A percentile compares a stretch with the other conserved stretches of the same genome.
Conservation (phyloP, 2,888 invertebrate species). For the Boloria selene region DNA sequence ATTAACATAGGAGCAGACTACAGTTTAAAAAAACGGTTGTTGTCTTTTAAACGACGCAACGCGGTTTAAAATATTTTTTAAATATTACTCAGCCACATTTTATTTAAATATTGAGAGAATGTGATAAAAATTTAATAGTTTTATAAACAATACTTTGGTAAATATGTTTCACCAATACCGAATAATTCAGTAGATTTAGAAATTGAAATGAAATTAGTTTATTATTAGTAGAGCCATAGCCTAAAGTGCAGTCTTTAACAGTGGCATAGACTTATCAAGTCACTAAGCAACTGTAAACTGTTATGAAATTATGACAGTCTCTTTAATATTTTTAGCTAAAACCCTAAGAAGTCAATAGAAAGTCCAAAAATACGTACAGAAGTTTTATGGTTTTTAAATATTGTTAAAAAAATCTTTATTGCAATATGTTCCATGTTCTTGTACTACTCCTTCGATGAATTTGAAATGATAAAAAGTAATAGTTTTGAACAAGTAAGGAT, state of each 20-base stretch:
- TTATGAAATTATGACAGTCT: slow-evolving; percentile 49
- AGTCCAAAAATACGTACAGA: slow-evolving; percentile 67
- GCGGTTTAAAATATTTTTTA: no score
- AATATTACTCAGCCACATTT: no score
- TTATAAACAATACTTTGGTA: no score
- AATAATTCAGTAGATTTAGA: no score
- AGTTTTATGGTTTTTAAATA: slow-evolving; percentile 59
- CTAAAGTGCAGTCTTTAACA: neutral
- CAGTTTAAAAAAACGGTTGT: no score
- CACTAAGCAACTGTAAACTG: slow-evolving; percentile 14
- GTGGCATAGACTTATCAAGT: neutral
- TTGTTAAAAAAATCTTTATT: slow-evolving; percentile 59
- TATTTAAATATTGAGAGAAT: no score
- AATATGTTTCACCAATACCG: no score
- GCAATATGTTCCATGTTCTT: slow-evolving; percentile 66
- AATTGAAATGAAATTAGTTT: no score
- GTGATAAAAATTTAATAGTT: no score
- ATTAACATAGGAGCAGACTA: no score
- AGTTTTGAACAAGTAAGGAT: slow-evolving; percentile 65
- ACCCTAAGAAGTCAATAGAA: slow-evolving; percentile 56
- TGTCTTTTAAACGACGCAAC: no score
- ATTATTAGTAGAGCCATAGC: no score
- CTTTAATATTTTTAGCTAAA: slow-evolving; percentile 58
- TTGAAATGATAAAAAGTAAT: slow-evolving; percentile 73
- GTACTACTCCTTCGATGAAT: slow-evolving; percentile 61